Conservation (phyloP, 2,888 invertebrate species). For the Lasioglossum calceatum region DNA sequence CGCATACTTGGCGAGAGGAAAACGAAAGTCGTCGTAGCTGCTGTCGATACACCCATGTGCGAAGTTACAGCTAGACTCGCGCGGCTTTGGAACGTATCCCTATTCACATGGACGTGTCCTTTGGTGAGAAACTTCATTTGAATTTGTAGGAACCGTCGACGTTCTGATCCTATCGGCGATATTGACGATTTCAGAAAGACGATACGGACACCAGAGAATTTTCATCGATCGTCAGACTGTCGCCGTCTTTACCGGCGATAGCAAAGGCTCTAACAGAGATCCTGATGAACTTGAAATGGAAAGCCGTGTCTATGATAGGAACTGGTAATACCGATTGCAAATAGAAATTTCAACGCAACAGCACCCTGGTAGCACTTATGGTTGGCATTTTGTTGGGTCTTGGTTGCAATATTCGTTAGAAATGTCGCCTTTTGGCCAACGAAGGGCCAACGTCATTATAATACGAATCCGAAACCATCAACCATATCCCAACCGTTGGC, state of each 20-base stretch:
- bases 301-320: conserved; percentile 85
- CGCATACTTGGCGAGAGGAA: conserved; percentile 83
- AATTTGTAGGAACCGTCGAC: neutral
- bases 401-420: too few relatives aligned
- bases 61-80: conserved; percentile 85
- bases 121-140: conserved; percentile 81
- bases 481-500: too few relatives aligned
- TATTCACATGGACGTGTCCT: conserved; percentile 86
- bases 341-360: neutral
- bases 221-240: conserved; percentile 74
- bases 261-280: conserved; percentile 85
- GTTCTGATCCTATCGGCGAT: neutral
- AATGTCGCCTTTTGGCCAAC: too few relatives aligned
- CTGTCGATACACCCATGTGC: conserved; percentile 85
- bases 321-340: conserved; percentile 83
- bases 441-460: too few relatives aligned
- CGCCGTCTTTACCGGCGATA: conserved; percentile 85
- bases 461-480: too few relatives aligned
- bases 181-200: conserved; percentile 58
- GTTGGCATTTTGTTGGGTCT: too few relatives aligned
- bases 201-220: conserved; percentile 41
- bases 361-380: too few relatives aligned
- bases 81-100: conserved; percentile 85
- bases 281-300: conserved; percentile 86
- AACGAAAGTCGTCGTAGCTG: conserved; percentile 85